phyloP scores from a whole-genome alignment of 2,888 invertebrate species.

The Podotricha telesiphe region DNA sequence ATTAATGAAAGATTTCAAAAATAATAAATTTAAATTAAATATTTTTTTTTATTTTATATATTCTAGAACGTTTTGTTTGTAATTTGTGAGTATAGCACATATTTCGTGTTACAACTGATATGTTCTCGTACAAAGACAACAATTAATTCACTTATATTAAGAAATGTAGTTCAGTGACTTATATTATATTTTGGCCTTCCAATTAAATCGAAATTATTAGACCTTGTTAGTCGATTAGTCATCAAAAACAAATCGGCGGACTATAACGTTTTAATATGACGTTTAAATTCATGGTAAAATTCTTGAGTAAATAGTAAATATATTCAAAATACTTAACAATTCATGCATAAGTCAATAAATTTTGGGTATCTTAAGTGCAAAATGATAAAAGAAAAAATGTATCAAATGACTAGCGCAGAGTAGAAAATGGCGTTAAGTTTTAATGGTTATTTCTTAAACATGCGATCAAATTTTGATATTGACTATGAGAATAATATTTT shows the following conservation, averaged over 20 bases:
- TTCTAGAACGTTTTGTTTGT: neutral
- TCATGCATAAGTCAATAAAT: neutral
- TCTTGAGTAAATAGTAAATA: neutral
- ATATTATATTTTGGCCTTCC: constrained; percentile 48
- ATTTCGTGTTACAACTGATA: constrained; percentile 5
- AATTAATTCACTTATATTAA: constrained; percentile 4
- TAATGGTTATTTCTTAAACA: constrained; percentile 55
- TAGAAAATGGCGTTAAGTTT: constrained; percentile 79
- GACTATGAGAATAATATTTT: neutral
- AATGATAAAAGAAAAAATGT: constrained; percentile 61
- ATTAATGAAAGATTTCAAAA: no score
- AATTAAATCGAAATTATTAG: constrained; percentile 54
- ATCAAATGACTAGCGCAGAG: constrained; percentile 64
- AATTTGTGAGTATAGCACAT: neutral
- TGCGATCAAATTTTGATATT: constrained; percentile 17
- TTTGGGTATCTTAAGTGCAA: neutral
- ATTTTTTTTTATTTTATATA: neutral
- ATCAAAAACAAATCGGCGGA: constrained; percentile 59
- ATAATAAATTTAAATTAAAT: no score
- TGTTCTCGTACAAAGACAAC: neutral
- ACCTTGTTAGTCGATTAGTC: constrained; percentile 64
- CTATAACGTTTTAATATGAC: constrained; percentile 39
- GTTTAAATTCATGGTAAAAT: constrained; percentile 13
- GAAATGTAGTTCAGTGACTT: constrained; percentile 47
- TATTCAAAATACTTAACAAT: neutral